phyloP scores from a whole-genome alignment of 1,140 invertebrate species.

The Halesus radiatus region DNA sequence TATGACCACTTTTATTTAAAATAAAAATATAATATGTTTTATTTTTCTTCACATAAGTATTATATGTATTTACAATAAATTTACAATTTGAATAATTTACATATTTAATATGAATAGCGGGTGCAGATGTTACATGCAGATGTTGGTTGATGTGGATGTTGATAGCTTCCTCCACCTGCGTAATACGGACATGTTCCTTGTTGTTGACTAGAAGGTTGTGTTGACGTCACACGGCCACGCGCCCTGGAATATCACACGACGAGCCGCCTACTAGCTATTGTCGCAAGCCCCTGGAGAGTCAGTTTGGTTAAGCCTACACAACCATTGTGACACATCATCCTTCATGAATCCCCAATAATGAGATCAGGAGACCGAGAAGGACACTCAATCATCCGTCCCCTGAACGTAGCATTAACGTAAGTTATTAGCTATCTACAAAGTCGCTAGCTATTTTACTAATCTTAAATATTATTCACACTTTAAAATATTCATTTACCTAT shows the following conservation, averaged over 20 bases:
- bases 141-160: too few relatives aligned
- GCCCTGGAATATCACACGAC: neutral
- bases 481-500: slow-evolving; percentile 24
- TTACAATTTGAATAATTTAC: slow-evolving; percentile 58
- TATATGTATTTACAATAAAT: slow-evolving; percentile 55
- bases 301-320: slow-evolving; percentile 15
- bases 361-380: slow-evolving; percentile 57
- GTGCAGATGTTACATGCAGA: neutral
- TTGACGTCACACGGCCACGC: slow-evolving; percentile 19
- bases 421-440: slow-evolving; percentile 42
- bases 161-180: neutral
- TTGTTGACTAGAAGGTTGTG: slow-evolving; percentile 55
- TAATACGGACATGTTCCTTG: slow-evolving; percentile 54
- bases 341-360: slow-evolving; percentile 56
- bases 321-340: slow-evolving; percentile 48
- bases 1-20: slow-evolving; percentile 47
- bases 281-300: neutral
- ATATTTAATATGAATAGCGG: slow-evolving; percentile 53
- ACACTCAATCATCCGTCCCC: slow-evolving; percentile 50
- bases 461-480: slow-evolving; percentile 18
- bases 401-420: neutral
- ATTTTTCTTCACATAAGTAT: slow-evolving; percentile 52
- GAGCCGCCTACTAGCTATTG: neutral
- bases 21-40: slow-evolving; percentile 55
- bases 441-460: slow-evolving; percentile 31